Evolutionary conservation across 1,140 invertebrate genomes (phyloP).

Genomic region (Zelostemma sp.): DNA sequence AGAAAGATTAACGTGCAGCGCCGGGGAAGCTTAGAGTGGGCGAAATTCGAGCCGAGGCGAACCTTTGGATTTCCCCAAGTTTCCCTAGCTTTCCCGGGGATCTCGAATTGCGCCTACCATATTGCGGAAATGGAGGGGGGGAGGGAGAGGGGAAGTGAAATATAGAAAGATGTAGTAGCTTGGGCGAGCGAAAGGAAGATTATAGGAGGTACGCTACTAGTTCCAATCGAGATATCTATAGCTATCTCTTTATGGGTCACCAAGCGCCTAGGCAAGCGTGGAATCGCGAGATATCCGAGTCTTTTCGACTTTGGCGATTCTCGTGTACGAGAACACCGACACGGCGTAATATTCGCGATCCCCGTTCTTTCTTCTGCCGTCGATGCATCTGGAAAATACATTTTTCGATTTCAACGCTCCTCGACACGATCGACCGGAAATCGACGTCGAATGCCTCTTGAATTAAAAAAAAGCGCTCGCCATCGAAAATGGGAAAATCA

Average conservation of each 20-base stretch:
- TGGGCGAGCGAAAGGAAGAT: conserved; percentile 29
- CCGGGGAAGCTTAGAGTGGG: conserved; percentile 9
- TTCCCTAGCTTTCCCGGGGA: conserved; percentile 37
- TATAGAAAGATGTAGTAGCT: conserved; percentile 1
- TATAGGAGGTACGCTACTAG: conserved; percentile 40
- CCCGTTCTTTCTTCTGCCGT: conserved; percentile 12
- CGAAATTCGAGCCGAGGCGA: conserved; percentile 28
- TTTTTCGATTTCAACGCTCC: too few relatives aligned
- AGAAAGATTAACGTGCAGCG: conserved; percentile 34
- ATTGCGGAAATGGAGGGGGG: conserved; percentile 19
- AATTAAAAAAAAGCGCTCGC: too few relatives aligned
- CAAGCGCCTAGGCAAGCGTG: conserved; percentile 48
- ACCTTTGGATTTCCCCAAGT: conserved; percentile 36
- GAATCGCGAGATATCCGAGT: conserved; percentile 45
- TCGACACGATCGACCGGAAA: neutral
- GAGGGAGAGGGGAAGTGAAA: conserved; percentile 4
- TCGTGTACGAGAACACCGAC: conserved; percentile 28
- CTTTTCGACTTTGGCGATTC: conserved; percentile 41
- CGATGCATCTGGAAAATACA: neutral
- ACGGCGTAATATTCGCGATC: conserved; percentile 34
- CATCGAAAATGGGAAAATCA: too few relatives aligned
- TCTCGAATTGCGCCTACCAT: conserved; percentile 40
- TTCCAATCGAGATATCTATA: conserved; percentile 48
- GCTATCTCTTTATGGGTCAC: conserved; percentile 49
- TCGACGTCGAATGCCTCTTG: too few relatives aligned